Evolutionary conservation across 2,888 invertebrate species (phyloP).

Genomic region (Microctonus hyperodae): DNA sequence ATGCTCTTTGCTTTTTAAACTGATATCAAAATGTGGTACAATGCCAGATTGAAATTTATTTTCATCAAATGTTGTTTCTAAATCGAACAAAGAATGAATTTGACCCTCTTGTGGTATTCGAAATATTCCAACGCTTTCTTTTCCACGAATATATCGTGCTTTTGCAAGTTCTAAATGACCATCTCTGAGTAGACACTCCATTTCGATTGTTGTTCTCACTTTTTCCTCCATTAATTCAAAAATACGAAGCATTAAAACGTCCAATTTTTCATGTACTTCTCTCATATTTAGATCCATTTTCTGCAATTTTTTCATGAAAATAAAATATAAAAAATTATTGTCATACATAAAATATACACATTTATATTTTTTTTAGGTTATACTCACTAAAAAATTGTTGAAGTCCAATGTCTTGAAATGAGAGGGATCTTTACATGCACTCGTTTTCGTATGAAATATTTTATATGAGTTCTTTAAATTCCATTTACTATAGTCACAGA

Average conservation of each 20-base stretch:
- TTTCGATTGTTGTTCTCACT: conserved; percentile 71
- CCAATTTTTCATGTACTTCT: conserved; percentile 69
- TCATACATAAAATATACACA: neutral
- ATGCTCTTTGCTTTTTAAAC: conserved; percentile 54
- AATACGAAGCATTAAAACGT: conserved; percentile 73
- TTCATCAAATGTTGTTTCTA: conserved; percentile 53
- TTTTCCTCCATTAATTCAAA: conserved; percentile 79
- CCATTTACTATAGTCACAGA: no score
- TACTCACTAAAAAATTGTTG: no score
- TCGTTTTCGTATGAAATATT: no score
- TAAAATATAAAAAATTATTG: neutral
- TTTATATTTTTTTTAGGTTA: neutral
- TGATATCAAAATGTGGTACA: conserved; percentile 53
- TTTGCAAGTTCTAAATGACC: conserved; percentile 81
- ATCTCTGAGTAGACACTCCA: conserved; percentile 74
- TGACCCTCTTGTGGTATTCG: conserved; percentile 71
- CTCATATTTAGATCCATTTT: conserved; percentile 52
- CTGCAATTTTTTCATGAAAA: conserved; percentile 30
- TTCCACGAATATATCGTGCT: conserved; percentile 80
- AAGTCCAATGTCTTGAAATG: no score
- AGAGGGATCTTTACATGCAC: no score
- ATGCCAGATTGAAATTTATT: conserved; percentile 35
- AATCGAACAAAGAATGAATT: conserved; percentile 52
- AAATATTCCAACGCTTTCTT: conserved; percentile 73
- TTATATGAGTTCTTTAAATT: no score